Base-by-base conservation (phyloP, 2,797 vertebrate genomes). In the Coregonus sp. region DNA sequence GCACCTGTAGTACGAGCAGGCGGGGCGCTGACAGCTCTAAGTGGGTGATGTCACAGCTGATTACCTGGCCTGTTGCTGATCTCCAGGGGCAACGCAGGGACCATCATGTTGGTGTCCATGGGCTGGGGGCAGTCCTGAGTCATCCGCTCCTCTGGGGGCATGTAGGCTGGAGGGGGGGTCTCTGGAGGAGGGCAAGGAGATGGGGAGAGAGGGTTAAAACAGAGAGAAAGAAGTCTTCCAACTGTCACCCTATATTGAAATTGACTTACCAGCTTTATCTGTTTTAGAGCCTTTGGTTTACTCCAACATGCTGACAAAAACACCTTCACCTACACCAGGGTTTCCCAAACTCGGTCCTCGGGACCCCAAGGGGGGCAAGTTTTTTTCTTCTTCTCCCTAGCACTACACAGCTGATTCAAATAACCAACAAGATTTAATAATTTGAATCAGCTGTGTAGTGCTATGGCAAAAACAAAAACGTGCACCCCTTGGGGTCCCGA, bases 61-160 rank as follows among this genome's bases (percentile, higher is more conserved):
- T 93, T 92, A 96, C 98, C 98, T 96, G 96, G 88, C 90, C 97
- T 95, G 86, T 94, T 95, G 93, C 79, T 95, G 87, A 94, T 90
- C 69, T 98, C 97, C n/a, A 95, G 81, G 63, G 96, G 94, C 91
- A 98, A 90, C n/a, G 95, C 81, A 4, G 97, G 97, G 31, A 89
- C 96, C 95, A 98, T 91, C 90, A 99, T 95, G 85, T 96, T 98
- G 79, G 94, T 96, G 87, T 99, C 98, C 98, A 99, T 99, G 35
- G 97, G 97, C 87, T 99, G 98, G 70, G 97, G 96, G 86, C 96
- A 96, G 84, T 99, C 98, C 29, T 98, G 98, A 85, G 96, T 96
- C 96, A 99, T 96, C 85, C 95, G 96, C 91, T 99, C 98, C 92
- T 99, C 98, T 1, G 98, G 96, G 81, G 98, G 97, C 92, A 99